phyloP scores from a whole-genome alignment of 2,797 vertebrate genomes.

The Acanthurus lineatus region DNA sequence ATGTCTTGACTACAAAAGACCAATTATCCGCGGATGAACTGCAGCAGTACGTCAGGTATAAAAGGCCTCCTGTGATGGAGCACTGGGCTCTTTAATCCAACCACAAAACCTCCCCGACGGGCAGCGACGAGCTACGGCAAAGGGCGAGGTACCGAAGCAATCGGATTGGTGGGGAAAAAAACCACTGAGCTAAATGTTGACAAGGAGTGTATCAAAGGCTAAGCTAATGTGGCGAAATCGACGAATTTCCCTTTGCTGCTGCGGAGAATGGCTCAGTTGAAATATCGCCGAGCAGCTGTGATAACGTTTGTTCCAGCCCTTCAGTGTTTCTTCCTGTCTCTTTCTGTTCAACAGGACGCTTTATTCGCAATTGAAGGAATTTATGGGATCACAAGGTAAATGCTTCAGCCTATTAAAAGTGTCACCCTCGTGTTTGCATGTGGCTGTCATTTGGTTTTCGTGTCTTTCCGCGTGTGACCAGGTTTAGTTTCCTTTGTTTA shows the following conservation, averaged over 20 bases:
- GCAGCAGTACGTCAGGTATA: constrained; percentile 61
- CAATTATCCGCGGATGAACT: constrained; percentile 53
- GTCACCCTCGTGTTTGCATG: constrained; percentile 37
- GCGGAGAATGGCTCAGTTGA: constrained; percentile 44
- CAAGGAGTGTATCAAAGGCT: constrained; percentile 15
- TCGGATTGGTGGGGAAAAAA: background rate
- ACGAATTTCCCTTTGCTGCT: constrained; percentile 12
- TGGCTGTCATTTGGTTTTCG: constrained; percentile 12
- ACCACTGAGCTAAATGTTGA: constrained; percentile 21
- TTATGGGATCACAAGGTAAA: constrained; percentile 90
- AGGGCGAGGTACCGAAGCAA: constrained; percentile 74
- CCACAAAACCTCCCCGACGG: constrained; percentile 60
- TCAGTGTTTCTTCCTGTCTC: constrained; percentile 60
- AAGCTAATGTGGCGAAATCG: constrained; percentile 50
- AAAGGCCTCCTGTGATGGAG: constrained; percentile 76
- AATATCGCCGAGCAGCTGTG: constrained; percentile 45
- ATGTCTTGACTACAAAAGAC: constrained; percentile 72
- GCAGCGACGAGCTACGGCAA: constrained; percentile 70
- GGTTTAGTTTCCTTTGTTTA: constrained; percentile 84
- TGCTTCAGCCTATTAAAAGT: background rate
- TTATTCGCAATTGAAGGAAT: constrained; percentile 80
- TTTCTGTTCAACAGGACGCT: constrained; percentile 81
- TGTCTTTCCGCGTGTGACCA: constrained; percentile 27
- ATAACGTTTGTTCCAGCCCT: constrained; percentile 42
- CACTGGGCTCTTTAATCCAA: constrained; percentile 67